These are phyloP conservation scores for Acanthiza pusilla DNA, from an alignment of 2,797 vertebrate genomes.

Conservation along the genomic window DNA sequence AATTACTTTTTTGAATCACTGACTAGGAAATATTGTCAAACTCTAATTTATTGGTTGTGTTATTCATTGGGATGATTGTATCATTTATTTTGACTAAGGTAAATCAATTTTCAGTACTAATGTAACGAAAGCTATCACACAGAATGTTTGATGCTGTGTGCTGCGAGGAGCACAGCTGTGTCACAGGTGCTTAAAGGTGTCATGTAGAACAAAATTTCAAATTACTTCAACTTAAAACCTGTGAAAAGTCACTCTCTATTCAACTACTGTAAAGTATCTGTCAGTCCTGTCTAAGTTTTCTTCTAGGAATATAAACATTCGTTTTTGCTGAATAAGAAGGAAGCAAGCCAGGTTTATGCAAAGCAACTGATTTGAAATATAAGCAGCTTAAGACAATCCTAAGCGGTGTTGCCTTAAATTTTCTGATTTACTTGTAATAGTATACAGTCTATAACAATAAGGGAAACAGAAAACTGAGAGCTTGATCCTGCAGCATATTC, in stretches of 20 bases:
- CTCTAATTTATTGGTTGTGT: background rate
- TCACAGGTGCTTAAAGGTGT: background rate
- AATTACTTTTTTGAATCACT: background rate
- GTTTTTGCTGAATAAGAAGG: background rate
- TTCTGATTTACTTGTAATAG: background rate
- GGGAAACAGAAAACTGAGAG: background rate
- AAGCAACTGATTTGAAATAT: background rate
- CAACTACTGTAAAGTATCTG: background rate
- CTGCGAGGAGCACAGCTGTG: background rate
- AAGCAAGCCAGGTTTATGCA: background rate
- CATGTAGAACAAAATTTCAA: background rate
- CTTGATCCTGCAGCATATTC: background rate
- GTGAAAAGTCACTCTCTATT: background rate
- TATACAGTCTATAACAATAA: background rate
- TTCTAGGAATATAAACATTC: background rate
- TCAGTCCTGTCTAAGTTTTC: background rate
- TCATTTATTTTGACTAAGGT: constrained; percentile 1
- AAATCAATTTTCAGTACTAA: background rate
- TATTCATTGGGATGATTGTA: background rate
- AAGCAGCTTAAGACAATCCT: background rate
- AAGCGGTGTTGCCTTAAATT: background rate
- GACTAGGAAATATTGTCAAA: background rate
- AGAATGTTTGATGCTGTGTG: background rate
- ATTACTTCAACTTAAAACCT: background rate
- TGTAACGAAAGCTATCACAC: background rate